Evolutionary conservation across 2,888 invertebrate species (phyloP).

Genomic region (Drosophila stalkeri): DNA sequence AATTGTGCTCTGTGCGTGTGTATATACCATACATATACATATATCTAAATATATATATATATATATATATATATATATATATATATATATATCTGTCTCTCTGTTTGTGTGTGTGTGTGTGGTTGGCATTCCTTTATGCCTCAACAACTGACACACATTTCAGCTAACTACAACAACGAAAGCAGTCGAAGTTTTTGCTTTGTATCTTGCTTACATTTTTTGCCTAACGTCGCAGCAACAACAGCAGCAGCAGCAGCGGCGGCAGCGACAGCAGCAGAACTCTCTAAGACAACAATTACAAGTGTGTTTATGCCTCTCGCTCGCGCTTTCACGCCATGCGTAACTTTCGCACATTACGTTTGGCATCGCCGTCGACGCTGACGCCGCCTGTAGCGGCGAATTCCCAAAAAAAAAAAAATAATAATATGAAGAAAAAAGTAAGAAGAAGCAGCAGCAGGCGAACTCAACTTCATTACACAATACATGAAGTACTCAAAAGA

Average conservation of each 20-base stretch:
- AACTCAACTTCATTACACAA: conserved; percentile 81
- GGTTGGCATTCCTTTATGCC: conserved; percentile 24
- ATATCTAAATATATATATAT: not conserved
- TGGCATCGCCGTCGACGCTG: conserved; percentile 23
- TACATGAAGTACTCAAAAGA: conserved; percentile 46
- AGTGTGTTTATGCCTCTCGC: conserved; percentile 62
- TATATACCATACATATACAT: not conserved
- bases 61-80: not conserved
- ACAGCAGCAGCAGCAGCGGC: conserved; percentile 5
- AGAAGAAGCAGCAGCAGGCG: conserved; percentile 32
- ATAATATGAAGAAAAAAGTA: conserved; percentile 7
- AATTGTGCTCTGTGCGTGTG: conserved; percentile 48
- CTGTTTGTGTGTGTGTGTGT: not conserved
- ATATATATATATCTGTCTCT: too few relatives aligned
- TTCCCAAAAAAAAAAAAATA: conserved; percentile 10
- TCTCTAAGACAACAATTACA: conserved; percentile 63
- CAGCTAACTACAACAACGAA: conserved; percentile 11
- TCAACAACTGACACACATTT: conserved; percentile 67
- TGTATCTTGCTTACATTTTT: conserved; percentile 18
- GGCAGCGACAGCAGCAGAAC: conserved; percentile 3
- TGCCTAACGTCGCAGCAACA: conserved; percentile 14
- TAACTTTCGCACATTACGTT: conserved; percentile 38
- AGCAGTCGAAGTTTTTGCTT: conserved; percentile 40
- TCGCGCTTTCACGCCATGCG: conserved; percentile 18
- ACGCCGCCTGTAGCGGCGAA: conserved; percentile 23